Evolutionary conservation across 1,140 invertebrate species (phyloP).

Genomic region (Neuroterus valhalla): DNA sequence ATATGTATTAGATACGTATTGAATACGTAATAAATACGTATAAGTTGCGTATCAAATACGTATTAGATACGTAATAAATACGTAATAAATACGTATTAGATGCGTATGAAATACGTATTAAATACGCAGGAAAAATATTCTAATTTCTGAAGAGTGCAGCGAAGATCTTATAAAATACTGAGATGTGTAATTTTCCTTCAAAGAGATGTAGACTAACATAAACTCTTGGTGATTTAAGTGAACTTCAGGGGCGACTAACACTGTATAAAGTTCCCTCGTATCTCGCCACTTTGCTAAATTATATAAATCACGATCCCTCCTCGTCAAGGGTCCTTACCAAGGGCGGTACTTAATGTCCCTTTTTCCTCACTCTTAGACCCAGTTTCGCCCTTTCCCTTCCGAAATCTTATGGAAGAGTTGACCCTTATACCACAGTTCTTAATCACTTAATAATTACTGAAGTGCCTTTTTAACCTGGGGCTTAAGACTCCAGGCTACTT

Average conservation of each 20-base stretch:
- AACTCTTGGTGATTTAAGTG: conserved; percentile 48
- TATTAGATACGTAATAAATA: too few species aligned
- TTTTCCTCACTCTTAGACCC: conserved; percentile 27
- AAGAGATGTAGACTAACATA: not conserved
- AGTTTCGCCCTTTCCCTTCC: conserved; percentile 8
- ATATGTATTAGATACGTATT: too few species aligned
- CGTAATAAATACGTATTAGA: too few species aligned
- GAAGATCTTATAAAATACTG: not conserved
- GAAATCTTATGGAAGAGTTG: conserved; percentile 31
- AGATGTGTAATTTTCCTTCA: not conserved
- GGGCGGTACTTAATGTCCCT: conserved; percentile 60
- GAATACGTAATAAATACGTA: too few species aligned
- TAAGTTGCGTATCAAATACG: too few species aligned
- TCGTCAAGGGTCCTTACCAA: conserved; percentile 55
- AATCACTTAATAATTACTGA: conserved; percentile 58
- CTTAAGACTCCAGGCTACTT: too few species aligned
- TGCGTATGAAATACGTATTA: too few species aligned
- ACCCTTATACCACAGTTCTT: conserved; percentile 7
- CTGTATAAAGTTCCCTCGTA: conserved; percentile 55
- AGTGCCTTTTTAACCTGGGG: conserved; percentile 54
- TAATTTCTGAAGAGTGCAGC: too few species aligned
- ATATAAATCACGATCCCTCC: conserved; percentile 70
- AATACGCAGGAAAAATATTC: not conserved
- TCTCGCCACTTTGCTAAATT: conserved; percentile 69
- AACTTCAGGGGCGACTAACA: conserved; percentile 55